phyloP scores from a whole-genome alignment of 2,797 vertebrate genomes.

The Phylloscopus collybita region DNA sequence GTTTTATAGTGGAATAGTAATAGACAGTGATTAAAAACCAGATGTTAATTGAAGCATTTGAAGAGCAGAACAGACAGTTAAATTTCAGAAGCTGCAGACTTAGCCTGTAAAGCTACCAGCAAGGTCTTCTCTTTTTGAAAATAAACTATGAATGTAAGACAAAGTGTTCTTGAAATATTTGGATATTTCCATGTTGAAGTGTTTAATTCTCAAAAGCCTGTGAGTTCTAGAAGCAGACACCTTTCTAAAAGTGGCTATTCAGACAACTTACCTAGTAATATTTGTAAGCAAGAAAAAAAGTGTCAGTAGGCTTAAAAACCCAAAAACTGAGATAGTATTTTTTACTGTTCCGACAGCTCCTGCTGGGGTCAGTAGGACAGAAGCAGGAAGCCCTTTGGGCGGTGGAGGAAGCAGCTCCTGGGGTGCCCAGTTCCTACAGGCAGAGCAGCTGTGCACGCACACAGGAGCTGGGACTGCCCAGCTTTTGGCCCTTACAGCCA shows the following conservation, averaged over 20 bases:
- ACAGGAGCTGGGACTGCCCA: not conserved
- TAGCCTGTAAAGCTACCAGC: not conserved
- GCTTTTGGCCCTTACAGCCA: not conserved
- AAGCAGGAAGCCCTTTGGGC: not conserved
- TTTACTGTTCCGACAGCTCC: not conserved
- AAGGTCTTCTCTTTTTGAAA: not conserved
- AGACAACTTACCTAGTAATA: not conserved
- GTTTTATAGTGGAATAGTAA: not conserved
- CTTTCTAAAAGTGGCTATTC: not conserved
- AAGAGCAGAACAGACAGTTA: not conserved
- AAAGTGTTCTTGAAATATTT: not conserved
- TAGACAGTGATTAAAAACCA: not conserved
- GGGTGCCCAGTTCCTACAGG: not conserved
- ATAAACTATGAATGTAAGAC: not conserved
- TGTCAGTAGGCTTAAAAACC: not conserved
- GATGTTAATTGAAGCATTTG: not conserved
- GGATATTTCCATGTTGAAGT: not conserved
- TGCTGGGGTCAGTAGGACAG: not conserved
- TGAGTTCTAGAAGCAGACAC: not conserved
- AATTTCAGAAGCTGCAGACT: not conserved
- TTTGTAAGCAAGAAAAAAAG: not conserved
- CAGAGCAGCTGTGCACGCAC: accelerated
- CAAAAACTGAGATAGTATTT: not conserved
- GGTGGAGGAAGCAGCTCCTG: not conserved
- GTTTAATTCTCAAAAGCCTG: not conserved